Percentiles rank a stretch among this genome's conserved stretches.
Conservation (phyloP, 1,140 invertebrate species). For the Spodoptera frugiperda region DNA sequence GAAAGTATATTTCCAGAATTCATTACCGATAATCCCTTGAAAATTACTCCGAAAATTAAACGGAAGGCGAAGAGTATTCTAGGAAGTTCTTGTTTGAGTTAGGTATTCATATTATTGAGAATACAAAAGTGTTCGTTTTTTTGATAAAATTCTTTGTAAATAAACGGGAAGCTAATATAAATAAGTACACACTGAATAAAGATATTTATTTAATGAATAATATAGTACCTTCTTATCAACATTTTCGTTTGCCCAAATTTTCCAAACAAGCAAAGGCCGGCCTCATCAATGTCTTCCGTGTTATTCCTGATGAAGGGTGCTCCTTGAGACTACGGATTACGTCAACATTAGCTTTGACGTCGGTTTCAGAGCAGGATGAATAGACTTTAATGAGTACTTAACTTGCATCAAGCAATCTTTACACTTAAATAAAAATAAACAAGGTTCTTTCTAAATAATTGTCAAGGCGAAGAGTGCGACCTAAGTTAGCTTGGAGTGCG, state of each 20-base stretch:
- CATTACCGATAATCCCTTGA: no score
- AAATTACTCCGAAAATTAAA: no score
- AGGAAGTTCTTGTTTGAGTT: no score
- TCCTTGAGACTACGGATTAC: not conserved
- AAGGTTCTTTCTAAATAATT: conserved; percentile 20
- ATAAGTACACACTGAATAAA: no score
- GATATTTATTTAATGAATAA: no score
- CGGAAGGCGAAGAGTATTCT: no score
- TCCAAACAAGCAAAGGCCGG: conserved; percentile 9
- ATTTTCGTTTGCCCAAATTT: not conserved
- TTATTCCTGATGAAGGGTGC: not conserved
- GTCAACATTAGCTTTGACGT: conserved; percentile 30
- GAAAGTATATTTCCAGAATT: no score
- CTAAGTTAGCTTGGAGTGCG: conserved; percentile 16
- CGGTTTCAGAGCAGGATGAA: conserved; percentile 9
- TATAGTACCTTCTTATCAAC: not conserved
- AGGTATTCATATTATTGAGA: no score
- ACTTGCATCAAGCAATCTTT: conserved; percentile 29
- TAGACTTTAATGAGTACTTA: conserved; percentile 21
- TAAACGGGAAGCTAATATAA: not conserved
- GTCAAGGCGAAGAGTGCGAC: not conserved
- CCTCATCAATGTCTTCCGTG: not conserved
- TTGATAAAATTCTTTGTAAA: no score
- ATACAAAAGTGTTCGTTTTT: no score
- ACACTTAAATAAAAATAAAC: conserved; percentile 14